Evolutionary conservation across 1,140 invertebrate species (phyloP), one percentile per base, ranked within the genome.

Genomic region (Macrostomum lignano): DNA sequence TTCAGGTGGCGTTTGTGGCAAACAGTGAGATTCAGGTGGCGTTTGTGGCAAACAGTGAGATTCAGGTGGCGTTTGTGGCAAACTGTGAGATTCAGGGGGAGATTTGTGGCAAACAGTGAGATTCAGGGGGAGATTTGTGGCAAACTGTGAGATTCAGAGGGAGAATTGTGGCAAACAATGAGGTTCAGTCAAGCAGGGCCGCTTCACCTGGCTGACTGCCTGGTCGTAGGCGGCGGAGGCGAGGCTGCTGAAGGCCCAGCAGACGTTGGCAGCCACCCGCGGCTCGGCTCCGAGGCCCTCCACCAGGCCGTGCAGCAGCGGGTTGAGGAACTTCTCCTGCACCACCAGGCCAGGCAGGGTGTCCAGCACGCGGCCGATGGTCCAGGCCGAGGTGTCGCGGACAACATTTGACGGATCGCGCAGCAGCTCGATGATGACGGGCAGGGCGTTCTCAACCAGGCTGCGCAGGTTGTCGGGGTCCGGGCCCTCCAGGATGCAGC

Each of bases 171-270:
- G n/a, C n/a, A n/a, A 28, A 28, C 19, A 3, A 28, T 5, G 19
- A 7, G 15, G 9, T 15, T 9, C 26, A 28, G 3, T 28, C 26
- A 28, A 5, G 3, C 26, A 3, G 7, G 3, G 14, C 3, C 26
- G 26, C 26, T 15, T 3, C 9, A 15, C 14, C 20, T 5, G 10
- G 9, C 7, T 13, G 6, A 48, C 41, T 2, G 66, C 67, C 31
- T 52, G 49, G 45, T 94, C 82, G 49, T 82, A 94, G 14, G 82
- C 78, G 5, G 86, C 84, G 58, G 94, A 81, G 0, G 84, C 81
- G n/a, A 98, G 60, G 33, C 79, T 81, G 25, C 76, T 84, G 43
- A 98, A 81, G 0, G 88, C 86, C 88, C 88, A 98, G 48, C 88
- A 96, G n/a, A 93, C 79, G 62, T 96, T 98, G 1, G 81, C 70